Conservation (phyloP, 2,113 vertebrate species). For the Cacatua alba region DNA sequence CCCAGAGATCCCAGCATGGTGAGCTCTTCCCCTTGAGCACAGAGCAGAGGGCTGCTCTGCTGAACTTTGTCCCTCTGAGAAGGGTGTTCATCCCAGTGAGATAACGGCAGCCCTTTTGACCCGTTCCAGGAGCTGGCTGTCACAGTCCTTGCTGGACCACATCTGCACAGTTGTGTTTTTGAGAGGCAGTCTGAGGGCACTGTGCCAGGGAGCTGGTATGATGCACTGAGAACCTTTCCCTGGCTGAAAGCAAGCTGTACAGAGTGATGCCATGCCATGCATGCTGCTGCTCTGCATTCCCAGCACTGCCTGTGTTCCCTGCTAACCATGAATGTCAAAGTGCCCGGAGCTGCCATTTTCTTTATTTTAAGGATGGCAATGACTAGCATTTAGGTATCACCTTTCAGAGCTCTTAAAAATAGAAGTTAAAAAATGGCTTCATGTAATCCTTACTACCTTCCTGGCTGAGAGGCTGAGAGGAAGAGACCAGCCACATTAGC, state of each 20-base stretch:
- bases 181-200: neutral
- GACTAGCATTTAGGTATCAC: neutral
- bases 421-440: neutral
- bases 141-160: neutral
- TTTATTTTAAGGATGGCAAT: neutral
- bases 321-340: neutral
- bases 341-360: neutral
- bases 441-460: neutral
- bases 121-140: neutral
- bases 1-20: neutral
- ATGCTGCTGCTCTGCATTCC: neutral
- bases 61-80: neutral
- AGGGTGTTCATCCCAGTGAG: neutral
- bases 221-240: neutral
- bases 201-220: neutral
- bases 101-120: neutral
- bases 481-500: neutral
- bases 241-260: neutral
- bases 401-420: conserved; percentile 33
- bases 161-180: neutral
- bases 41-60: neutral
- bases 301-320: neutral
- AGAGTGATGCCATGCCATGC: fast-evolving
- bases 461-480: neutral
- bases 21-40: neutral